Conservation (phyloP, 1,140 invertebrate genomes). For the Leptinotarsa defecta region DNA sequence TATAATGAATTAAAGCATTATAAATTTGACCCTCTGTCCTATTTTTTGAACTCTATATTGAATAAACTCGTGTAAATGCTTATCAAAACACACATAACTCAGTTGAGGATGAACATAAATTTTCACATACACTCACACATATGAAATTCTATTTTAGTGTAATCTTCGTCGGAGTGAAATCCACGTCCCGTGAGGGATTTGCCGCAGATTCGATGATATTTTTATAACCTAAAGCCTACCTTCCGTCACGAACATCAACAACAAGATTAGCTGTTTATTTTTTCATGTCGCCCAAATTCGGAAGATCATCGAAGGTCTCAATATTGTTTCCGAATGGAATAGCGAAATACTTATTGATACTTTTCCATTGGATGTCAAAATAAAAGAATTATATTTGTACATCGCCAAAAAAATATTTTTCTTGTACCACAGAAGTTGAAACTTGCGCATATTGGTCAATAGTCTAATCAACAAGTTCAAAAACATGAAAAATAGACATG, state of each 20-base stretch:
- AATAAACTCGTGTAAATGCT: background rate
- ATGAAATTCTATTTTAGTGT: slow-evolving; percentile 4
- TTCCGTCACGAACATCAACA: background rate
- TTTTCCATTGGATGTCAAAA: too few species aligned
- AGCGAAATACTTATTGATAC: too few species aligned
- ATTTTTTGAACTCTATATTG: background rate
- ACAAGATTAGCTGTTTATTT: background rate
- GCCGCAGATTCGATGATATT: background rate
- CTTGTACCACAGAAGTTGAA: too few species aligned
- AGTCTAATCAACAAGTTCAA: too few species aligned
- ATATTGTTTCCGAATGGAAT: too few species aligned
- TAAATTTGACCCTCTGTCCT: too few species aligned
- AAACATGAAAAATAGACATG: too few species aligned
- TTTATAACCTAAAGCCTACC: background rate
- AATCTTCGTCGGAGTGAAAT: slow-evolving; percentile 1
- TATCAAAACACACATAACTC: slow-evolving; percentile 6
- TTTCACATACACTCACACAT: background rate
- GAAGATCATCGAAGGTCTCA: too few species aligned
- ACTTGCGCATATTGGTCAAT: too few species aligned
- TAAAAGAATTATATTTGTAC: too few species aligned
- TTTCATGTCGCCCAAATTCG: background rate
- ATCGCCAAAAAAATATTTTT: too few species aligned
- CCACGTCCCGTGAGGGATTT: background rate
- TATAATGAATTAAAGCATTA: too few species aligned
- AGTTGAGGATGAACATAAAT: background rate